phyloP scores from a whole-genome alignment of 2,113 vertebrate species.

The Paraplagusia blochii region DNA sequence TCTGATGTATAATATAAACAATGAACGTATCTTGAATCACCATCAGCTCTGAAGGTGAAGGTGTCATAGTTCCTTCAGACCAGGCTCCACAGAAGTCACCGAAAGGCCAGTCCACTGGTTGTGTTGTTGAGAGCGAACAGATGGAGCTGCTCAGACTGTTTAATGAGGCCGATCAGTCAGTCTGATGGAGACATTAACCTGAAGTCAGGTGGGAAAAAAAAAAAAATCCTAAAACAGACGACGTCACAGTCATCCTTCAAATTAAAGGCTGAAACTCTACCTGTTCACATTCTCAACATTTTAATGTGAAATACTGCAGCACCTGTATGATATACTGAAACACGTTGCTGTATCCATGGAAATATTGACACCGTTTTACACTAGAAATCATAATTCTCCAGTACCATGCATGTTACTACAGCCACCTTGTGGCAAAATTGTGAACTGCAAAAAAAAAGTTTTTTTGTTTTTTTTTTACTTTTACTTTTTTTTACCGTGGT shows the following conservation, averaged over 20 bases:
- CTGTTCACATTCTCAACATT: not conserved
- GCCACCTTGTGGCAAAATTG: not conserved
- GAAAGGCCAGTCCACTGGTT: constrained; percentile 2
- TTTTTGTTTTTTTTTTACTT: too few species aligned
- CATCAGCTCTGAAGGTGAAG: too few species aligned
- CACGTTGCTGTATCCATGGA: not conserved
- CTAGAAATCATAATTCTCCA: not conserved
- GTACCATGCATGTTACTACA: not conserved
- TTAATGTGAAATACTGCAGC: too few species aligned
- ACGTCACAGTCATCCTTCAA: not conserved
- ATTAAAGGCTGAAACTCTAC: not conserved
- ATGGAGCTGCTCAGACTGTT: constrained; percentile 5
- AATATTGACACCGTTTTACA: not conserved
- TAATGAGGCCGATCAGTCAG: constrained; percentile 15
- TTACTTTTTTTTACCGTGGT: not conserved
- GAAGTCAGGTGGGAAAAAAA: not conserved
- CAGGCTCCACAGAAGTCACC: not conserved
- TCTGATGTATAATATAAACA: too few species aligned
- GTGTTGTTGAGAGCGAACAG: not conserved
- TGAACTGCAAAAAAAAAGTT: too few species aligned
- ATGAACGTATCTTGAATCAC: too few species aligned
- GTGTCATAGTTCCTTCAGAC: not conserved
- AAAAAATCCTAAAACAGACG: not conserved
- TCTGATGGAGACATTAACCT: constrained; percentile 9
- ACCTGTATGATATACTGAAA: too few species aligned